Percentiles rank a stretch among this genome's conserved stretches.
Evolutionary conservation across 2,113 vertebrate species (phyloP).

Genomic region (Psilopsiagon aymara): DNA sequence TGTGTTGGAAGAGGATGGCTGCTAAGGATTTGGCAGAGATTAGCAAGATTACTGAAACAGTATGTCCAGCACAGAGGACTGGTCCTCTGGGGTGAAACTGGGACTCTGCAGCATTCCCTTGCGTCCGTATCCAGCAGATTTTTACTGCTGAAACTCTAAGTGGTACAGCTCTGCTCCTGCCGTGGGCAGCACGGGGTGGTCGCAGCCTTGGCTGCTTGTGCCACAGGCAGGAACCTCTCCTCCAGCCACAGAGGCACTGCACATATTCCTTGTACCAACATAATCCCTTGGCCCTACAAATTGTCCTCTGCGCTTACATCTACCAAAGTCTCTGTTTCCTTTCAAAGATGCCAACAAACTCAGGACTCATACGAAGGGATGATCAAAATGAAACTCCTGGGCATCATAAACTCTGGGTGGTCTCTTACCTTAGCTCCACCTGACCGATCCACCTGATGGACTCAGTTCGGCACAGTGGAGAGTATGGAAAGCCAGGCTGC

Average conservation of each 20-base stretch:
- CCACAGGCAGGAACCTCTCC: not conserved
- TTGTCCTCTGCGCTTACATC: not conserved
- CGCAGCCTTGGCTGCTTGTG: not conserved
- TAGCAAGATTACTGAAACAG: not conserved
- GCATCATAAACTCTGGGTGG: too few species aligned
- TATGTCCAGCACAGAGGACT: not conserved
- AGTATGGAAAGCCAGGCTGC: not conserved
- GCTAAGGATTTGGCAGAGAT: not conserved
- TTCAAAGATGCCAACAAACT: not conserved
- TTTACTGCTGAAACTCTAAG: not conserved
- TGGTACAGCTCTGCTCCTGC: not conserved
- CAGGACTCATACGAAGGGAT: not conserved
- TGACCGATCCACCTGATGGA: not conserved
- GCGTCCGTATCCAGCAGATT: fast-evolving
- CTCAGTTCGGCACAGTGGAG: not conserved
- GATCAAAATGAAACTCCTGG: not conserved
- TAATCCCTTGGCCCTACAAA: not conserved
- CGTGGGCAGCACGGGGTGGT: fast-evolving
- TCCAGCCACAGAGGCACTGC: not conserved
- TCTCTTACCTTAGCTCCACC: not conserved
- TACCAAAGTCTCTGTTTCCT: not conserved
- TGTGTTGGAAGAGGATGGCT: not conserved
- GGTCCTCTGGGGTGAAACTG: fast-evolving
- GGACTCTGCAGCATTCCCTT: not conserved
- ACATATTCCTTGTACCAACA: not conserved